Base-by-base conservation (phyloP, 2,113 vertebrate species). In the Muntiacus muntjak region DNA sequence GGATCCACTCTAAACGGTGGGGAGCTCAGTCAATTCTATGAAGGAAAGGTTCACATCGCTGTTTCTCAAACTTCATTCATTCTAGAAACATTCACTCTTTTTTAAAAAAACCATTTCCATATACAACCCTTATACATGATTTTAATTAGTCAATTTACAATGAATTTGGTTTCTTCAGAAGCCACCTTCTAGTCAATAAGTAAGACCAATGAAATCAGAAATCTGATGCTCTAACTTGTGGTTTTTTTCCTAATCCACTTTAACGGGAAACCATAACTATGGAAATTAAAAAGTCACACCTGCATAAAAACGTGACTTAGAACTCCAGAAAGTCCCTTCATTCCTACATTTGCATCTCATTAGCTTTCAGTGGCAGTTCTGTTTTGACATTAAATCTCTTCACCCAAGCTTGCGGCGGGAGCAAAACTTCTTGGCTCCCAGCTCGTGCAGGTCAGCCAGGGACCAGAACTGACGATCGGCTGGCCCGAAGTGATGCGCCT, bases 61-160 rank as follows among this genome's bases (percentile, higher is more conserved):
- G 19, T 30, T 92, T 87, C 64, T 50, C 64, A 45, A 83, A 91
- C 86, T 26, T 62, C 50, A 71, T 54, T 43, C 76, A 55, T 23
- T 40, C n/a, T 71, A 71, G 67, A 71, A 71, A 40, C 67, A 71
- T 23, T 40, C 19, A 23, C n/a, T 71, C 67, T 71, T 23, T 71
- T 40, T 40, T 40, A 0, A 71, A 71, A 71, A 40, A 91, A 21
- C 10, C 47, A 81, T 54, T 50, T 47, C 30, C 40, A 55, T n/a
- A 60, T 5, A 52, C 58, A 81, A 67, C 2, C 5, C 36, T 67
- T 76, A 52, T 14, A 28, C 67, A 19, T 87, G 67, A 17, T 91
- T 94, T 95, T 95, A 96, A 85, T 90, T 60, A 78, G 89, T 54
- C 71, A 81, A 67, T 58, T 67, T 55, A 85, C n/a, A 84, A 58